Percentiles rank a stretch among this genome's conserved stretches.
Evolutionary conservation across 2,888 invertebrate species (phyloP).

Genomic region (Erannis defoliaria): DNA sequence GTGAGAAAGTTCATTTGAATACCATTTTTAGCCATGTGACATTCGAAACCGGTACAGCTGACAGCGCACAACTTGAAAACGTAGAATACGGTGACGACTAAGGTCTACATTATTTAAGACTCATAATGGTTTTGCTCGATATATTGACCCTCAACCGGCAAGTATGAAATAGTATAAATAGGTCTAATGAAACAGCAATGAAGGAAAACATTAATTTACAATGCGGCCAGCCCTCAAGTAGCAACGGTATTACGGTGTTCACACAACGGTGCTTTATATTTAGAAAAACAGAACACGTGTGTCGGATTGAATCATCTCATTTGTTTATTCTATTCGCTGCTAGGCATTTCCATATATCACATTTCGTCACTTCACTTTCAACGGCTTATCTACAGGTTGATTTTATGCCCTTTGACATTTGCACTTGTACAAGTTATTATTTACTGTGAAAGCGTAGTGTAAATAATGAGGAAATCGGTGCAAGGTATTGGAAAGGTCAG

Average conservation of each 20-base stretch:
- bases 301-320: slow-evolving; percentile 73
- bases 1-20: slow-evolving; percentile 57
- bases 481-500: slow-evolving; percentile 43
- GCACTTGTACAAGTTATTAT: slow-evolving; percentile 18
- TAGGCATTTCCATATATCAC: slow-evolving; percentile 65
- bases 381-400: slow-evolving; percentile 34
- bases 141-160: slow-evolving; percentile 15
- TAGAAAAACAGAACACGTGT: slow-evolving; percentile 74
- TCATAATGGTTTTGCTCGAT: slow-evolving; percentile 15
- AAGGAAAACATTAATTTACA: slow-evolving; percentile 67
- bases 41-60: slow-evolving; percentile 11
- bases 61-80: slow-evolving; percentile 2
- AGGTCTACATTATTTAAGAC: slow-evolving; percentile 18
- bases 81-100: slow-evolving; percentile 4
- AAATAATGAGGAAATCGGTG: slow-evolving; percentile 52
- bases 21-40: slow-evolving; percentile 32
- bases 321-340: slow-evolving; percentile 61
- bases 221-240: slow-evolving; percentile 70
- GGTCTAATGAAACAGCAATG: slow-evolving; percentile 55
- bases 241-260: slow-evolving; percentile 72
- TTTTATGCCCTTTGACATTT: slow-evolving; percentile 12
- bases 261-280: slow-evolving; percentile 79
- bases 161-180: slow-evolving; percentile 57
- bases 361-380: slow-evolving; percentile 66
- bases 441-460: slow-evolving; percentile 36